Evolutionary conservation across 1,140 invertebrate genomes (phyloP).

Genomic region (Pseudomyrmex sp.): DNA sequence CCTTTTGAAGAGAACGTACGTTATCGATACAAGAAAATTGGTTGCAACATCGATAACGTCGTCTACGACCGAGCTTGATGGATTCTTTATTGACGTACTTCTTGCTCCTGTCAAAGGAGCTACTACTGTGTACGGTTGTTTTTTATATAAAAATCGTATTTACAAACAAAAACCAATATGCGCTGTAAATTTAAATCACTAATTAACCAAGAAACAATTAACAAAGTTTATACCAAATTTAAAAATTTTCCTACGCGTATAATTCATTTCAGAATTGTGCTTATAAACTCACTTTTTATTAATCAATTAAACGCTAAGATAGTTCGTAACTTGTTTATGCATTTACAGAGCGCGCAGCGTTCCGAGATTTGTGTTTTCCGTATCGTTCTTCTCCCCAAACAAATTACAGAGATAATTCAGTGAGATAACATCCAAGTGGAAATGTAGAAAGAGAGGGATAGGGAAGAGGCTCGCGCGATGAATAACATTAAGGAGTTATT

Average conservation of each 20-base stretch:
- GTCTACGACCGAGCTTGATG: conserved; percentile 4
- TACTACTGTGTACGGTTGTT: background rate
- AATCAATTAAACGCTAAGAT: background rate
- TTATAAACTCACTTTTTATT: too few relatives aligned
- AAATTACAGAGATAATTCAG: conserved; percentile 40
- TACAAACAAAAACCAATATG: background rate
- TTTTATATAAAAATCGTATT: conserved; percentile 4
- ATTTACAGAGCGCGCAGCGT: background rate
- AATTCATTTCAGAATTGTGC: too few relatives aligned
- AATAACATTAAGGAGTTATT: conserved; percentile 59
- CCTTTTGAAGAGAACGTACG: conserved; percentile 38
- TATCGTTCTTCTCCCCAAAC: conserved; percentile 16
- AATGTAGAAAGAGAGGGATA: conserved; percentile 2
- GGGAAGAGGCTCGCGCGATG: conserved; percentile 12
- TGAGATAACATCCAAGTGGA: conserved; percentile 24
- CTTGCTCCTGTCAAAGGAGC: background rate
- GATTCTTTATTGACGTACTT: conserved; percentile 5
- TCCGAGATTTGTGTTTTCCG: conserved; percentile 14
- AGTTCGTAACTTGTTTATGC: background rate
- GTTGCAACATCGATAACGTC: conserved; percentile 38
- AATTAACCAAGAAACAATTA: background rate
- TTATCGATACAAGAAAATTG: conserved; percentile 53
- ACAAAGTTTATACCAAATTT: too few relatives aligned
- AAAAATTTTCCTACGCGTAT: background rate
- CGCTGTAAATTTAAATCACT: too few relatives aligned